Conservation (phyloP, 2,113 vertebrate genomes). For the Penelope pileata region DNA sequence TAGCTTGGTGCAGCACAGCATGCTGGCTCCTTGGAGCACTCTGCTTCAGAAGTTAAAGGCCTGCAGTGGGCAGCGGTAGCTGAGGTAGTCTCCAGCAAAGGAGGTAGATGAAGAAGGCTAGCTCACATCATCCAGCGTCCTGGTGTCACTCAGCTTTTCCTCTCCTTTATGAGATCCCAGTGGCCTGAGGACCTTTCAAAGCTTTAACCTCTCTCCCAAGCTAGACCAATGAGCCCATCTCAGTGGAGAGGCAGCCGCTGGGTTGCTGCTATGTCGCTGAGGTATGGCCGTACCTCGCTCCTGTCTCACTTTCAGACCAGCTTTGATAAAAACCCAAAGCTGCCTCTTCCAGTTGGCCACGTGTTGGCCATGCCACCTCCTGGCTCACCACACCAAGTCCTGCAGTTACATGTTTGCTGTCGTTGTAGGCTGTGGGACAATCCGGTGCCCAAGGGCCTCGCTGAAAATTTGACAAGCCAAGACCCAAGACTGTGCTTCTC, state of each 20-base stretch:
- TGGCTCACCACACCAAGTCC: accelerated
- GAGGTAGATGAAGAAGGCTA: background rate
- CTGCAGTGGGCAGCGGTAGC: background rate
- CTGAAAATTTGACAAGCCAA: constrained; percentile 63
- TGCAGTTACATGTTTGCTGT: background rate
- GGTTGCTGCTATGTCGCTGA: background rate
- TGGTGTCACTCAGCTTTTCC: background rate
- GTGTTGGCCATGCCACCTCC: background rate
- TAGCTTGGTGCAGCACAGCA: background rate
- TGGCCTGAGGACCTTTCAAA: background rate
- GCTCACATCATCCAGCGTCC: background rate
- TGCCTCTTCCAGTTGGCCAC: background rate
- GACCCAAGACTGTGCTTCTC: constrained; percentile 86
- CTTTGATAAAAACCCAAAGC: background rate
- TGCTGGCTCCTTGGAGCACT: accelerated
- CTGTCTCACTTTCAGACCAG: background rate
- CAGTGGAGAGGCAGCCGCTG: background rate
- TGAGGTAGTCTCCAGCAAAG: background rate
- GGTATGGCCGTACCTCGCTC: accelerated
- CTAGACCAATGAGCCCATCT: background rate
- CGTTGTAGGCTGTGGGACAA: constrained; percentile 88
- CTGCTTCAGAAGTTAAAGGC: background rate
- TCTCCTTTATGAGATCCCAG: background rate
- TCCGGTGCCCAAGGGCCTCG: constrained; percentile 26
- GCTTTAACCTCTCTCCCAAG: background rate